Percentiles rank a stretch among this genome's conserved stretches.
These are phyloP conservation scores for Chrysolina americana DNA, from an alignment of 2,888 invertebrate species.

Conservation along the genomic window DNA sequence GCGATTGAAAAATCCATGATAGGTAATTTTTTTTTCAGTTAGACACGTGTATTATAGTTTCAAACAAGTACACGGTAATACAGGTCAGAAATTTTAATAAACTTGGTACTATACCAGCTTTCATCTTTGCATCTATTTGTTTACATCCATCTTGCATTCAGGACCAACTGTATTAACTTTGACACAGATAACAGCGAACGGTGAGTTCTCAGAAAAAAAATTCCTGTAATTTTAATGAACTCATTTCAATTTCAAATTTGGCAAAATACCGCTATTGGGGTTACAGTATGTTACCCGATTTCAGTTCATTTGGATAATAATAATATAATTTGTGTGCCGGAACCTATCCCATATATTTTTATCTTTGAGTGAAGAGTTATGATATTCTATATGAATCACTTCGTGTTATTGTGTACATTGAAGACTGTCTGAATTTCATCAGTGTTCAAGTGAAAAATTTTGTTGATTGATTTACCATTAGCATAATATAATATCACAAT, in stretches of 20 bases:
- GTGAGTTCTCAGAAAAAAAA: slow-evolving; percentile 12
- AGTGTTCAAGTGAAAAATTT: too few relatives aligned
- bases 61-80: background rate
- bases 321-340: background rate
- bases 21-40: background rate
- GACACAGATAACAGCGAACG: slow-evolving; percentile 21
- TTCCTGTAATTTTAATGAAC: slow-evolving; percentile 5
- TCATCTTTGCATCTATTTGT: slow-evolving; percentile 11
- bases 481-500: too few relatives aligned
- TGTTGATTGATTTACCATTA: too few relatives aligned
- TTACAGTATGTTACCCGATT: background rate
- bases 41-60: background rate
- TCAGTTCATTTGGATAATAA: background rate
- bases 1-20: too few relatives aligned
- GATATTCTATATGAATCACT: too few relatives aligned
- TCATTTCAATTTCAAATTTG: slow-evolving; percentile 14
- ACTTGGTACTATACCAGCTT: background rate
- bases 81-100: slow-evolving; percentile 8
- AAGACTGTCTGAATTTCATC: too few relatives aligned
- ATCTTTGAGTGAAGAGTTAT: too few relatives aligned
- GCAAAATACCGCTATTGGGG: slow-evolving; percentile 12
- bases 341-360: too few relatives aligned
- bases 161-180: slow-evolving; percentile 24
- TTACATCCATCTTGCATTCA: slow-evolving; percentile 24
- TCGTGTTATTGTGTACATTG: too few relatives aligned